Percentiles rank a stretch among this genome's conserved stretches.
These are phyloP conservation scores for Daphoenositta chrysoptera DNA, from an alignment of 2,113 vertebrate species.

Conservation along the genomic window DNA sequence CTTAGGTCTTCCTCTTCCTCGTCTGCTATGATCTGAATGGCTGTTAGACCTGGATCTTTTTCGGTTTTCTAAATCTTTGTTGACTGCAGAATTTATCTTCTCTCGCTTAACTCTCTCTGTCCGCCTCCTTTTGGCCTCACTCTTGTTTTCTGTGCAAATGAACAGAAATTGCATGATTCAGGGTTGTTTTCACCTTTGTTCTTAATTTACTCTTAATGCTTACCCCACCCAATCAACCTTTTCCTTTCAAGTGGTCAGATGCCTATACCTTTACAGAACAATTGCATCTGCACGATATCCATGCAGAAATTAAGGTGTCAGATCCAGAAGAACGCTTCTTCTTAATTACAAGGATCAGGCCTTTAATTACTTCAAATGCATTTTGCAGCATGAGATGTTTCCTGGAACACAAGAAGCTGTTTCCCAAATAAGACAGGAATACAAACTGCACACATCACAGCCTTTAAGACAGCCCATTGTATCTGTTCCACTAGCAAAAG, in stretches of 20 bases:
- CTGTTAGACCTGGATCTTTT: conserved; percentile 89
- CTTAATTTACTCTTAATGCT: background rate
- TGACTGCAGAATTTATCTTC: conserved; percentile 84
- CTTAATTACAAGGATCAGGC: background rate
- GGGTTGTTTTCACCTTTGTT: background rate
- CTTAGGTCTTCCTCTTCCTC: conserved; percentile 92
- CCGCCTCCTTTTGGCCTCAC: conserved; percentile 89
- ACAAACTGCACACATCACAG: background rate
- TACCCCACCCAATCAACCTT: background rate
- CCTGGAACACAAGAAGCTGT: background rate
- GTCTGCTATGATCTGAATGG: conserved; percentile 90
- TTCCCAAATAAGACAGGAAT: background rate
- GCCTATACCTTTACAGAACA: background rate
- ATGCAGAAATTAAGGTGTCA: background rate
- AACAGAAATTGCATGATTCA: conserved; percentile 52
- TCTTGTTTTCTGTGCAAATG: conserved; percentile 82
- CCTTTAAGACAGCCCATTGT: background rate
- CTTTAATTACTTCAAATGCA: background rate
- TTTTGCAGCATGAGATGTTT: background rate
- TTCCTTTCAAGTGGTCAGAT: background rate
- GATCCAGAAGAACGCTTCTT: background rate
- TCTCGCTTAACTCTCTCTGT: conserved; percentile 93
- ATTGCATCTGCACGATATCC: background rate
- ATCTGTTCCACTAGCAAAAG: background rate
- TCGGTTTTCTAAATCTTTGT: conserved; percentile 89